A percentile compares a stretch with the other conserved stretches of the same genome.
Evolutionary conservation across 2,797 vertebrate genomes (phyloP).

Genomic region (Labroides dimidiatus): DNA sequence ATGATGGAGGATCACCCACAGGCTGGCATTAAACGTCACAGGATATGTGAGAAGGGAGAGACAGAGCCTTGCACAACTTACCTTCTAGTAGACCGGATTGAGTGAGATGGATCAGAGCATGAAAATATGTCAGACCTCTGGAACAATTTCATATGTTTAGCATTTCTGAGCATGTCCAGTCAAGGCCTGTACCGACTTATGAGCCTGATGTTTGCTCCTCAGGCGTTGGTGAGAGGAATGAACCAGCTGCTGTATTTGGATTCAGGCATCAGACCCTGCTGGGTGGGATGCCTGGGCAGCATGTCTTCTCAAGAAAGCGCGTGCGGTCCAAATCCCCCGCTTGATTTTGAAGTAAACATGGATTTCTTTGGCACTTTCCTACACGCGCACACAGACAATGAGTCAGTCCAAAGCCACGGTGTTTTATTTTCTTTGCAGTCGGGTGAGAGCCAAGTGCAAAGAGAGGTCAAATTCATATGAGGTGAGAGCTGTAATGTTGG

Average conservation of each 20-base stretch:
- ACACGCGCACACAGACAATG: slow-evolving; percentile 34
- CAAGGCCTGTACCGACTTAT: background rate
- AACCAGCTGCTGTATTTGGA: slow-evolving; percentile 42
- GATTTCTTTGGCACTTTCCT: slow-evolving; percentile 40
- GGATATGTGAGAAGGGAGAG: background rate
- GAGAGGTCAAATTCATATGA: slow-evolving; percentile 36
- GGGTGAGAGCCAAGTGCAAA: slow-evolving; percentile 44
- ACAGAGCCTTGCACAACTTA: background rate
- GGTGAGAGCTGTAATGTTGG: slow-evolving; percentile 37
- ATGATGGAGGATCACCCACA: background rate
- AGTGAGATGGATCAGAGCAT: background rate
- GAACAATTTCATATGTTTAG: background rate
- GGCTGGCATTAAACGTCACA: background rate
- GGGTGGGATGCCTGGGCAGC: slow-evolving; percentile 37
- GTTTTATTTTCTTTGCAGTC: slow-evolving; percentile 6
- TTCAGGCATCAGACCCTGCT: slow-evolving; percentile 27
- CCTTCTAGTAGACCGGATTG: background rate
- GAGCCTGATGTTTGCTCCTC: slow-evolving; percentile 8
- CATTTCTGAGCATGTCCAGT: slow-evolving; percentile 12
- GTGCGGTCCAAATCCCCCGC: slow-evolving; percentile 19
- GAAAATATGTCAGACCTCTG: background rate
- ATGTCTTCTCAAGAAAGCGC: slow-evolving; percentile 30
- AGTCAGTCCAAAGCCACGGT: slow-evolving; percentile 27
- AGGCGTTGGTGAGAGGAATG: slow-evolving; percentile 5
- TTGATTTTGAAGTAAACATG: slow-evolving; percentile 52